Percentiles rank a stretch among this genome's conserved stretches.
These are phyloP conservation scores for Sorex araneus DNA, from an alignment of 2,113 vertebrate species.

Conservation along the genomic window DNA sequence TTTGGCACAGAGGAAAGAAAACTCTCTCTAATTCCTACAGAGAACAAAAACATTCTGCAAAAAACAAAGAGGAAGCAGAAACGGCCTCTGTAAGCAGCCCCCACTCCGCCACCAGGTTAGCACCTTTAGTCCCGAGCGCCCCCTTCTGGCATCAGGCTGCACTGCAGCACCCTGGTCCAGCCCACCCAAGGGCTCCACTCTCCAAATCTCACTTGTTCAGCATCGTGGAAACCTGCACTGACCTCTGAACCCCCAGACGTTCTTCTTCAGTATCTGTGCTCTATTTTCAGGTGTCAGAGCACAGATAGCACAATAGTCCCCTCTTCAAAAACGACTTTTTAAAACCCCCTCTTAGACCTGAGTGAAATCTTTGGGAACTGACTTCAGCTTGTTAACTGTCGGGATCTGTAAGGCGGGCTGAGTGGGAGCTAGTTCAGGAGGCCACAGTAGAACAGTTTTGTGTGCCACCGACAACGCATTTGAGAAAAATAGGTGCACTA, in stretches of 20 bases:
- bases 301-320: no score
- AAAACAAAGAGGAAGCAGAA: neutral
- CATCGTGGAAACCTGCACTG: constrained; percentile 18
- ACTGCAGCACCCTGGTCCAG: neutral
- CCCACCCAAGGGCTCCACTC: neutral
- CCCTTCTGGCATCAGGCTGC: constrained; percentile 74
- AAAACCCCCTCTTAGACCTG: neutral
- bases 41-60: constrained; percentile 22
- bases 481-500: neutral
- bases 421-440: neutral
- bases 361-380: neutral
- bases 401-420: neutral
- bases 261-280: constrained; percentile 22
- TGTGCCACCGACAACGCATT: neutral
- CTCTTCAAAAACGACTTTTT: constrained; percentile 27
- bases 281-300: constrained; percentile 12
- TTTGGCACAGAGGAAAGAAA: constrained; percentile 11
- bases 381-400: neutral
- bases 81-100: neutral
- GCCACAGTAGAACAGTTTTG: neutral
- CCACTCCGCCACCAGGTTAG: fast-evolving
- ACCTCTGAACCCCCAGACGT: constrained; percentile 2
- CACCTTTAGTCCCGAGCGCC: constrained; percentile 73
- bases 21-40: neutral
- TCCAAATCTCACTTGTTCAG: neutral